Evolutionary conservation across 2,113 vertebrate genomes (phyloP).

Genomic region (Ardeotis arabs): DNA sequence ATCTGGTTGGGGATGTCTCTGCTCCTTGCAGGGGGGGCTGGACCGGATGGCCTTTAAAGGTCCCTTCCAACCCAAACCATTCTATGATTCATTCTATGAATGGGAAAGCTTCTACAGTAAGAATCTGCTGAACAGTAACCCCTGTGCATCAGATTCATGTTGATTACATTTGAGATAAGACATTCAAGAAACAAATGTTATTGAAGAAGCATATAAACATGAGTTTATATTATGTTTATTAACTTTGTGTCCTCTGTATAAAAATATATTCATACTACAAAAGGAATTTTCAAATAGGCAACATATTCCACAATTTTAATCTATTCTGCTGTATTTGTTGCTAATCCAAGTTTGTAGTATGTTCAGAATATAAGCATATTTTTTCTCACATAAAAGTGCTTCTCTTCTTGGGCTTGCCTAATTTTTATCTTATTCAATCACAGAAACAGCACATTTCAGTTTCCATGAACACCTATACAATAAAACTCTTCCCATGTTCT

Average conservation of each 20-base stretch:
- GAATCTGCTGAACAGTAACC: not conserved
- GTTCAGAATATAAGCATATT: not conserved
- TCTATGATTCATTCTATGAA: no score
- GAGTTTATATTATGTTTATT: not conserved
- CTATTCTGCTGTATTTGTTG: not conserved
- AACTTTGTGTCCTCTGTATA: not conserved
- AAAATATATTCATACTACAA: not conserved
- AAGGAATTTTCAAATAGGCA: not conserved
- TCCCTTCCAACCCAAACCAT: no score
- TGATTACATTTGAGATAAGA: not conserved
- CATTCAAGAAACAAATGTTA: not conserved
- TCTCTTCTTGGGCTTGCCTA: not conserved
- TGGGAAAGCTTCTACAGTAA: not conserved
- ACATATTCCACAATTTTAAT: not conserved
- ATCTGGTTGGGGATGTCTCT: no score
- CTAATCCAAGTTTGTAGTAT: not conserved
- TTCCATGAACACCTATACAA: not conserved
- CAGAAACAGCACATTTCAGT: not conserved
- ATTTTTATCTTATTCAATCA: not conserved
- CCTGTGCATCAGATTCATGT: not conserved
- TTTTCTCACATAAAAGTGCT: not conserved
- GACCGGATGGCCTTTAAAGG: no score
- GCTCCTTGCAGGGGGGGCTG: no score
- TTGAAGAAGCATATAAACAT: not conserved
- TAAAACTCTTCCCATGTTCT: not conserved